Conservation (phyloP, 2,888 invertebrate species). For the Diachrysia chrysitis region DNA sequence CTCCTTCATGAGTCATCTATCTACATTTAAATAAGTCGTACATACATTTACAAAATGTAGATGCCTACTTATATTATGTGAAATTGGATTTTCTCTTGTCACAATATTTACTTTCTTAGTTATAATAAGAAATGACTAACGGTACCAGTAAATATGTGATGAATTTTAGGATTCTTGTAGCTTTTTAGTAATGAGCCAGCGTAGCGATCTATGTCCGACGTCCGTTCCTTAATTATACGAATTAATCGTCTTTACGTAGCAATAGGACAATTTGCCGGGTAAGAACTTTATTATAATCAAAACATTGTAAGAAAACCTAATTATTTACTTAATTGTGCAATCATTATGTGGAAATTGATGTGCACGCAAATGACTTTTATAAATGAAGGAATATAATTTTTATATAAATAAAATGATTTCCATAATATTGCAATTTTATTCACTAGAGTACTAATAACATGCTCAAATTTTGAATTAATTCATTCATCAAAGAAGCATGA, state of each 20-base stretch:
- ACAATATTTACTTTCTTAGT: constrained; percentile 2
- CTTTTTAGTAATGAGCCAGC: background rate
- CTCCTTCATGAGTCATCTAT: background rate
- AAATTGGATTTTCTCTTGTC: background rate
- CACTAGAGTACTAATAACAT: background rate
- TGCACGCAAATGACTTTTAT: constrained; percentile 1
- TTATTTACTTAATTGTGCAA: background rate
- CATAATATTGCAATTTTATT: constrained; percentile 13
- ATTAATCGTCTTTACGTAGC: background rate
- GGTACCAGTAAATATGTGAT: background rate
- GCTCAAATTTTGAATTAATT: constrained; percentile 33
- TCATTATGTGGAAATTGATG: constrained; percentile 13
- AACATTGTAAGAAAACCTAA: background rate
- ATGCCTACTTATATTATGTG: background rate
- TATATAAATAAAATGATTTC: constrained; percentile 14
- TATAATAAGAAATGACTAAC: constrained; percentile 2
- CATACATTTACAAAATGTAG: too few species aligned
- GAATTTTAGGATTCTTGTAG: background rate
- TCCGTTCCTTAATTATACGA: background rate
- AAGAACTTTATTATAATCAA: background rate
- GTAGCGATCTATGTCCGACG: background rate
- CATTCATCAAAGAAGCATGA: constrained; percentile 27
- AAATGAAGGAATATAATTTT: background rate
- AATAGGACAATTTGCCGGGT: background rate
- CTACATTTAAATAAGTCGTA: background rate